phyloP scores from a whole-genome alignment of 2,113 vertebrate genomes.

The Centropus unirufus region DNA sequence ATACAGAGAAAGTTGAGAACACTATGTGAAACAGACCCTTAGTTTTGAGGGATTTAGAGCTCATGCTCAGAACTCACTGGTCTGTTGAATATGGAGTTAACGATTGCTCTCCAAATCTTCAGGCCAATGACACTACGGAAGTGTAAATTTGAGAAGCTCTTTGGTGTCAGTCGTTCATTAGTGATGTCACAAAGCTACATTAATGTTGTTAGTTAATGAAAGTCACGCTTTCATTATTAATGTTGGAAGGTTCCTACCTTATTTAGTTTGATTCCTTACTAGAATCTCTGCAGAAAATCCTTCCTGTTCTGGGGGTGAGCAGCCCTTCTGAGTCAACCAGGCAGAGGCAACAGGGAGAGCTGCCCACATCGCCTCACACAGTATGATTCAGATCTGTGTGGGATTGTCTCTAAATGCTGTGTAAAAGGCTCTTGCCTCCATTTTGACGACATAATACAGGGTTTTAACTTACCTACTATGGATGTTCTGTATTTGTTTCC shows the following conservation, averaged over 20 bases:
- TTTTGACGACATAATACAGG: background rate
- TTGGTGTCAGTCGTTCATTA: background rate
- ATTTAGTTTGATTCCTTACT: background rate
- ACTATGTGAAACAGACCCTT: background rate
- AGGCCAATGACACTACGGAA: background rate
- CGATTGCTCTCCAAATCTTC: background rate
- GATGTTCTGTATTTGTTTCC: slow-evolving; percentile 17
- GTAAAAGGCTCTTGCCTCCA: background rate
- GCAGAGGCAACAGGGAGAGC: background rate
- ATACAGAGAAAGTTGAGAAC: background rate
- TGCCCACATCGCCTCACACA: background rate
- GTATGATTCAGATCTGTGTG: background rate
- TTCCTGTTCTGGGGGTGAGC: background rate
- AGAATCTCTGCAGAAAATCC: background rate
- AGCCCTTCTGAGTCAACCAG: background rate
- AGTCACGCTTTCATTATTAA: background rate
- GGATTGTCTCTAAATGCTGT: background rate
- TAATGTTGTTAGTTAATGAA: background rate
- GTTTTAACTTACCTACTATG: slow-evolving; percentile 29
- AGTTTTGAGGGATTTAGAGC: background rate
- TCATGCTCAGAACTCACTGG: background rate
- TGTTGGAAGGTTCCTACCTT: background rate
- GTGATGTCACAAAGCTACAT: background rate
- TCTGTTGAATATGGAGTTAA: background rate
- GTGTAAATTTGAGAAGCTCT: background rate